These are phyloP conservation scores for Gymnodraco acuticeps DNA, from an alignment of 2,797 vertebrate genomes.

Conservation along the genomic window DNA sequence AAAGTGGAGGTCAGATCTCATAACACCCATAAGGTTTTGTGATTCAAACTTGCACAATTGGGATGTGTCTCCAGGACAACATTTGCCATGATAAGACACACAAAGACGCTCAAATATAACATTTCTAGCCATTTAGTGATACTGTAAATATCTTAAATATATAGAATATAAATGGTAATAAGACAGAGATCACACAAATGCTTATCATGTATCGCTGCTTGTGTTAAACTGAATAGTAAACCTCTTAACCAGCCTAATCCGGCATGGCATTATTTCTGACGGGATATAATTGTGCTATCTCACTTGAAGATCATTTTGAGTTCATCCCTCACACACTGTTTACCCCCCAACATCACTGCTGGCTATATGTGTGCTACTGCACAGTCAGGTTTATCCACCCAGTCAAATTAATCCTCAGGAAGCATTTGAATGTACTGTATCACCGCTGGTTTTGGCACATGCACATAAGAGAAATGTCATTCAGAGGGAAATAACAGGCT, in stretches of 20 bases:
- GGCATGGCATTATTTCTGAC: constrained; percentile 39
- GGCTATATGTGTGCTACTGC: constrained; percentile 57
- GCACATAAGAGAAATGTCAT: constrained; percentile 57
- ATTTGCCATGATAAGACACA: too few species aligned
- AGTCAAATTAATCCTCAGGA: constrained; percentile 69
- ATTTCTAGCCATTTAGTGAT: too few species aligned
- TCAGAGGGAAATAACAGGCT: constrained; percentile 48
- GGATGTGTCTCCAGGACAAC: too few species aligned
- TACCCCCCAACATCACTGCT: constrained; percentile 58
- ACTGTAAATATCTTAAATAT: constrained; percentile 46
- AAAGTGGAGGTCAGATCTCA: too few species aligned
- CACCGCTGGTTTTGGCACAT: constrained; percentile 58
- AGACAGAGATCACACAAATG: constrained; percentile 60
- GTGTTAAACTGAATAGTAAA: constrained; percentile 50
- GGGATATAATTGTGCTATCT: constrained; percentile 55
- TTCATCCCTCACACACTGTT: constrained; percentile 59
- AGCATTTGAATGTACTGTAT: constrained; percentile 56
- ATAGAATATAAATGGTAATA: constrained; percentile 37
- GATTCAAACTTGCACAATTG: too few species aligned
- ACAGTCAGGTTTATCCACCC: constrained; percentile 66
- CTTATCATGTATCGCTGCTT: constrained; percentile 44
- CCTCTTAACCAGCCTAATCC: constrained; percentile 51
- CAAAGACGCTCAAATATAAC: too few species aligned
- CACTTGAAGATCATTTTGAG: constrained; percentile 50
- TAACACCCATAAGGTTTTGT: too few species aligned